Percentiles rank a stretch among this genome's conserved stretches.
phyloP scores from a whole-genome alignment of 2,888 invertebrate species.

The Alviniconcha strummeri region DNA sequence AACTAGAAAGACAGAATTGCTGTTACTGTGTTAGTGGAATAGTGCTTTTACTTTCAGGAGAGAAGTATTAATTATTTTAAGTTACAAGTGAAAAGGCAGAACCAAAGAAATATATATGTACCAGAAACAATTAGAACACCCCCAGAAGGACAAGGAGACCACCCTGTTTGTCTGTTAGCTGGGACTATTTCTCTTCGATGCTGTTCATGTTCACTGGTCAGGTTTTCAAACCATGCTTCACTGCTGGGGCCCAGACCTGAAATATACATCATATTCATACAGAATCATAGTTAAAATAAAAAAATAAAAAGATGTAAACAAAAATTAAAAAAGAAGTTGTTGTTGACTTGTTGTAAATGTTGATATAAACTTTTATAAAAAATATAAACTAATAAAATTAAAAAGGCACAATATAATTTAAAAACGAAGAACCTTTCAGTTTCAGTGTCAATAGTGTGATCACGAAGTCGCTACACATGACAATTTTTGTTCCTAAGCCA shows the following conservation, averaged over 20 bases:
- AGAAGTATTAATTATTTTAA: no score
- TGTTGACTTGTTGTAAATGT: not conserved
- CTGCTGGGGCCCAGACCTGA: conserved; percentile 16
- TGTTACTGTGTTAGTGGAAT: no score
- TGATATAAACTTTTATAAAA: not conserved
- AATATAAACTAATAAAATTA: not conserved
- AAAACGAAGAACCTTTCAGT: not conserved
- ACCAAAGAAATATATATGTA: not conserved
- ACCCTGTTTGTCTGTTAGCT: conserved; percentile 4
- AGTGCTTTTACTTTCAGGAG: no score
- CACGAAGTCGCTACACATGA: no score
- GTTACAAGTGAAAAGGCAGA: no score
- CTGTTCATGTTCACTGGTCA: conserved; percentile 1
- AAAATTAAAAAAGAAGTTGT: no score
- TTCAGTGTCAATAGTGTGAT: not conserved
- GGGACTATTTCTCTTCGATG: not conserved
- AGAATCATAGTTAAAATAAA: not conserved
- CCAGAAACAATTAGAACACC: conserved; percentile 22
- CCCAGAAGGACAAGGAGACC: conserved; percentile 32
- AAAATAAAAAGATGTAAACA: no score
- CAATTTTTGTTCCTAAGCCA: no score
- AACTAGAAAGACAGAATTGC: no score
- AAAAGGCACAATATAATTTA: not conserved
- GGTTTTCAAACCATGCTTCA: conserved; percentile 22
- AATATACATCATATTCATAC: not conserved